Conservation (phyloP, 2,888 invertebrate genomes). For the Synanthedon formicaeformis region DNA sequence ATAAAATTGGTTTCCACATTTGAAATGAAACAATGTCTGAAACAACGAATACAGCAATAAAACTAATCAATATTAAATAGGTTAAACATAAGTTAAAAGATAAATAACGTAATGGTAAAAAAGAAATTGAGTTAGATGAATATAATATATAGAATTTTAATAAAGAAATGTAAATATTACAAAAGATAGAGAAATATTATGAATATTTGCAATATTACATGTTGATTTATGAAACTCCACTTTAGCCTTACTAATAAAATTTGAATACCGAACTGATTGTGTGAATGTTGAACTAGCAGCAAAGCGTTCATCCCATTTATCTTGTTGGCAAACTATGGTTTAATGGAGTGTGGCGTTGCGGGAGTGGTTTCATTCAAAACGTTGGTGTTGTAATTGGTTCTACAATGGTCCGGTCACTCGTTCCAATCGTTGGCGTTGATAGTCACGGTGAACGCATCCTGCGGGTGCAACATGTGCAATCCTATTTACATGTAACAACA, state of each 20-base stretch:
- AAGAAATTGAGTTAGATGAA: too few species aligned
- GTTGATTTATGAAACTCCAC: not conserved
- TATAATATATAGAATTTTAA: too few species aligned
- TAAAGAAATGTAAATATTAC: too few species aligned
- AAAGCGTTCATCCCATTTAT: conserved; percentile 27
- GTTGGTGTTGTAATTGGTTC: conserved; percentile 13
- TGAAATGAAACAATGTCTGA: too few species aligned
- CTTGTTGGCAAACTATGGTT: conserved; percentile 45
- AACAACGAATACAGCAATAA: too few species aligned
- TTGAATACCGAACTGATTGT: not conserved
- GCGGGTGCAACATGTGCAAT: conserved; percentile 5
- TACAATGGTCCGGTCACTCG: conserved; percentile 25
- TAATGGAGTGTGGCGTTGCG: conserved; percentile 44
- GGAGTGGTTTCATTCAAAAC: conserved; percentile 44
- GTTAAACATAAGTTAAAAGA: too few species aligned
- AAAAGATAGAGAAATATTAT: too few species aligned
- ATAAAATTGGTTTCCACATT: too few species aligned
- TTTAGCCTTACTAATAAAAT: not conserved
- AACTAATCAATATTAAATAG: too few species aligned
- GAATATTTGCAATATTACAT: too few species aligned
- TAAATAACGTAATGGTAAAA: too few species aligned
- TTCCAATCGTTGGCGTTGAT: conserved; percentile 35
- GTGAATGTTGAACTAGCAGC: not conserved
- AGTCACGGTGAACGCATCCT: conserved; percentile 25
- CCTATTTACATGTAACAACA: not conserved